Evolutionary conservation across 2,888 invertebrate genomes (phyloP).

Genomic region (Salticus scenicus): DNA sequence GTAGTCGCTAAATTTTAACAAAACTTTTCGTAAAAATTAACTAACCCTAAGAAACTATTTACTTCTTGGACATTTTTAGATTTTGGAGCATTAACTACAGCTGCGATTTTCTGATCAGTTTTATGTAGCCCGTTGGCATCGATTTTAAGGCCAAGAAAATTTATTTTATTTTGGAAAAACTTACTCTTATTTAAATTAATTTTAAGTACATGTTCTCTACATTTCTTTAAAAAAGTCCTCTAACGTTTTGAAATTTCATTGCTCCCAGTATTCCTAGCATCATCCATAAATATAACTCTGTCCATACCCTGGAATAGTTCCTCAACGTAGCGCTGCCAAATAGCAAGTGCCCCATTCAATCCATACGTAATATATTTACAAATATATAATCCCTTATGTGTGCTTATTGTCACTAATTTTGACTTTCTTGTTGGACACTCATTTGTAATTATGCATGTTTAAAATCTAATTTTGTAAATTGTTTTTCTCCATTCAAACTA

Average conservation of each 20-base stretch:
- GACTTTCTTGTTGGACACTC: conserved; percentile 22
- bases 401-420: conserved; percentile 16
- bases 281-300: neutral
- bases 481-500: conserved; percentile 31
- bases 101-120: neutral
- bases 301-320: neutral
- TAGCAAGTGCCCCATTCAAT: neutral
- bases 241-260: neutral
- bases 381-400: conserved; percentile 25
- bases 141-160: too few relatives aligned
- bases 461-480: too few relatives aligned
- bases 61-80: conserved; percentile 17
- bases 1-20: conserved; percentile 26
- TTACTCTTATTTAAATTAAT: too few relatives aligned
- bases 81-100: neutral
- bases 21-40: too few relatives aligned
- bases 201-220: too few relatives aligned
- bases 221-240: neutral
- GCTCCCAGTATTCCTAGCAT: neutral
- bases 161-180: too few relatives aligned
- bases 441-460: too few relatives aligned
- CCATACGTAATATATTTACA: conserved; percentile 25
- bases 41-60: neutral
- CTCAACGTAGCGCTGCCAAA: conserved; percentile 15
- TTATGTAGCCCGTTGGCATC: too few relatives aligned